A percentile compares a stretch with the other conserved stretches of the same genome.
These are phyloP conservation scores for Tipula vernalis DNA, from an alignment of 2,888 invertebrate species.

Conservation along the genomic window DNA sequence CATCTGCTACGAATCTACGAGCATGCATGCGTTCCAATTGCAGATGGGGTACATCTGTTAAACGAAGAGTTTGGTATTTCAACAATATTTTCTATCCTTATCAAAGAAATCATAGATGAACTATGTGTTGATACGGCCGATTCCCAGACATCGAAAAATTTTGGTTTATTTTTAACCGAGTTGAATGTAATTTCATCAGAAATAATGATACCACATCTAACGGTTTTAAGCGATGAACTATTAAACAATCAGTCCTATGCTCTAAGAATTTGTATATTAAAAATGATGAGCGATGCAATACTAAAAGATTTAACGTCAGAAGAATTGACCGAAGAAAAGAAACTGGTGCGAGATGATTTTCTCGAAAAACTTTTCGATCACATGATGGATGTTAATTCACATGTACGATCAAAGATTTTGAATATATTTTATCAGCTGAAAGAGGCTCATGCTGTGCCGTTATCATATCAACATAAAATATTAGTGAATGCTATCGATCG, in stretches of 20 bases:
- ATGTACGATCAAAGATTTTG: conserved; percentile 72
- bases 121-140: conserved; percentile 28
- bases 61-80: conserved; percentile 32
- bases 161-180: conserved; percentile 33
- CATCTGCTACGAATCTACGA: conserved; percentile 38
- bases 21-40: conserved; percentile 27
- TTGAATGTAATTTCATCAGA: conserved; percentile 28
- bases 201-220: conserved; percentile 32
- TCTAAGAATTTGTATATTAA: conserved; percentile 68
- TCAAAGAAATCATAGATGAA: conserved; percentile 31
- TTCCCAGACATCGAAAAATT: conserved; percentile 27
- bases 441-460: conserved; percentile 64
- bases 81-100: conserved; percentile 29
- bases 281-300: conserved; percentile 70
- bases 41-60: conserved; percentile 29
- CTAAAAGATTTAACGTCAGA: conserved; percentile 59
- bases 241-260: conserved; percentile 34
- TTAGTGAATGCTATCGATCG: conserved; percentile 55
- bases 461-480: conserved; percentile 53
- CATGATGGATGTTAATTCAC: conserved; percentile 70
- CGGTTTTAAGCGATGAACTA: conserved; percentile 30
- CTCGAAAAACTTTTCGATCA: conserved; percentile 70
- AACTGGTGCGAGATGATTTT: conserved; percentile 61
- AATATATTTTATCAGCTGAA: conserved; percentile 74
- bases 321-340: conserved; percentile 52